Evolutionary conservation across 2,888 invertebrate genomes (phyloP), one percentile per base, ranked within the genome.

Genomic region (Lithophane leautieri): DNA sequence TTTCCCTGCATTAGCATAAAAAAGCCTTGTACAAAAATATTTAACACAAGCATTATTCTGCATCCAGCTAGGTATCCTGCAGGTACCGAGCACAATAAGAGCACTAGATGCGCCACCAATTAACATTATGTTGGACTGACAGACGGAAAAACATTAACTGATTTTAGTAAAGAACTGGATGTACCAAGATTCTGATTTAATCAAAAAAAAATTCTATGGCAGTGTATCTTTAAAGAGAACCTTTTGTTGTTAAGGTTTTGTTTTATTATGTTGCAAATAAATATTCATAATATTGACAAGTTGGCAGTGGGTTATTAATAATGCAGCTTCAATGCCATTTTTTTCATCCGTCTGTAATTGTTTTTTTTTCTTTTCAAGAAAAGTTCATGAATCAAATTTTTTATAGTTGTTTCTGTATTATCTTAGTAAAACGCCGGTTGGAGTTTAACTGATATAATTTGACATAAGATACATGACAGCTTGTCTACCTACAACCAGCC

Each of bases 41-140:
- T 84, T 44, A 73, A 80, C 62, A 68, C 70, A 58, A 52, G 40
- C 60, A 22, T 84, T 81, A 72, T 82, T 86, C 79, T 87, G 79
- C 77, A 58, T 79, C 78, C 66, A 76, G 25, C 83, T 81, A 82
- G 87, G 73, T 81, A 85, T 76, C 77, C 75, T 75, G 74, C 73
- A 73, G 66, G 76, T 70, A 75, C 77, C 52, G n/a, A 60, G 61
- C 60, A 28, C 69, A 77, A 75, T 73, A 81, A 81, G 50, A 77
- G 42, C 34, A 79, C 85, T 87, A 74, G 86, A 87, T 76, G 72
- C 9, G 83, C 22, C 60, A 69, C 54, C 78, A 78, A 79, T 84
- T 84, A 79, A 74, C 85, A 60, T 74, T 76, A 70, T 70, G 70
- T 75, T 71, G 60, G 50, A 71, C 54, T 68, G 79, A 79, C 74